Evolutionary conservation across 2,888 invertebrate species (phyloP).

Genomic region (Caenorhabditis doughertyi): DNA sequence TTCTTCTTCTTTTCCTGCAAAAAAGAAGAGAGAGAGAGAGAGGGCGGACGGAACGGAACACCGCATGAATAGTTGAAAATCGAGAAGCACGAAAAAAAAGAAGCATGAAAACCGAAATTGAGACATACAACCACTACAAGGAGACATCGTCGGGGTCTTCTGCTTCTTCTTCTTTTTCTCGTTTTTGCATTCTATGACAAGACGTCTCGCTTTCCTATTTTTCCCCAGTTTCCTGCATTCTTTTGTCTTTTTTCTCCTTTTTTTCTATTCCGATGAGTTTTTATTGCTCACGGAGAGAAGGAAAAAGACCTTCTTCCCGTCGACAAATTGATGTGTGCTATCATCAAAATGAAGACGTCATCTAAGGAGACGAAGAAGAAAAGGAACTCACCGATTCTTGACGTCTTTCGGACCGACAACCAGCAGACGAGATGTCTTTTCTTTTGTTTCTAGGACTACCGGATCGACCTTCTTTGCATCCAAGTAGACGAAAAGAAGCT

Average conservation of each 20-base stretch:
- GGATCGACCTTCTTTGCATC: slow-evolving; percentile 63
- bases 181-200: slow-evolving; percentile 49
- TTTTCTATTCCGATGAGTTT: slow-evolving; percentile 55
- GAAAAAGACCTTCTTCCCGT: slow-evolving; percentile 5
- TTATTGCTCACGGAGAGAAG: slow-evolving; percentile 43
- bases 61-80: slow-evolving; percentile 62
- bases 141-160: slow-evolving; percentile 18
- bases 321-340: slow-evolving; percentile 56
- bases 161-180: slow-evolving; percentile 48
- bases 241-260: slow-evolving; percentile 12
- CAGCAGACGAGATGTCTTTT: slow-evolving; percentile 65
- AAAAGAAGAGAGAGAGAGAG: not conserved
- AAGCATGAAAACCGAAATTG: slow-evolving; percentile 55
- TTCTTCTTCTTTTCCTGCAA: not conserved
- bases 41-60: slow-evolving; percentile 33
- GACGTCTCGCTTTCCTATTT: slow-evolving; percentile 47
- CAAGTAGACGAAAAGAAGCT: slow-evolving; percentile 55
- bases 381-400: slow-evolving; percentile 68
- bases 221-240: slow-evolving; percentile 33
- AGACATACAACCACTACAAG: slow-evolving; percentile 39
- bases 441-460: slow-evolving; percentile 68
- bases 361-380: slow-evolving; percentile 2
- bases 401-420: slow-evolving; percentile 75
- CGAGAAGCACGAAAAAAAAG: slow-evolving; percentile 35
- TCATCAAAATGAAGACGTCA: slow-evolving; percentile 39